Evolutionary conservation across 2,797 vertebrate species (phyloP).

Genomic region (Garrulus glandarius): DNA sequence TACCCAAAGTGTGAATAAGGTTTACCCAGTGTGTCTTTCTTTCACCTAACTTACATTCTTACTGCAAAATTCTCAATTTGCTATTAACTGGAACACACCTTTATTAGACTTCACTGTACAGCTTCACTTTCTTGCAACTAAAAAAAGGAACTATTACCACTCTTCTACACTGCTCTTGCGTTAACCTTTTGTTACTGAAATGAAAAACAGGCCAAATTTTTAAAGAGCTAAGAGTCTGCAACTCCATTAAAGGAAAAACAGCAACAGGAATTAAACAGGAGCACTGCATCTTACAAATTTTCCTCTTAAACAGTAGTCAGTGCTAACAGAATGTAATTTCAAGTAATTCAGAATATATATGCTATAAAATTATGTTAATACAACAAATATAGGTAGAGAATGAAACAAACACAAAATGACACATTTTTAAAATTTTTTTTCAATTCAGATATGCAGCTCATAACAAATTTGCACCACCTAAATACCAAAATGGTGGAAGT

Average conservation of each 20-base stretch:
- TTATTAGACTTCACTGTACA: not conserved
- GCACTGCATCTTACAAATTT: not conserved
- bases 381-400: not conserved
- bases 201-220: not conserved
- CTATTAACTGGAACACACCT: not conserved
- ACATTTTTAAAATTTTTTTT: not conserved
- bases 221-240: not conserved
- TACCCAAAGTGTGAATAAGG: not conserved
- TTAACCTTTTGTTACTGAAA: not conserved
- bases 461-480: not conserved
- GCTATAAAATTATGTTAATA: not conserved
- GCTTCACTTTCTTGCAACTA: not conserved
- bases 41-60: not conserved
- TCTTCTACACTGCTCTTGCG: not conserved
- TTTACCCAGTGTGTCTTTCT: not conserved
- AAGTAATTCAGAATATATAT: not conserved
- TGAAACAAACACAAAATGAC: not conserved
- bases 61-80: not conserved
- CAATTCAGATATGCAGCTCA: not conserved
- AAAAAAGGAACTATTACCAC: not conserved
- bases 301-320: not conserved
- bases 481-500: not conserved
- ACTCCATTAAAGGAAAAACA: not conserved
- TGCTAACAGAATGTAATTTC: not conserved
- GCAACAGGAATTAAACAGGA: not conserved